These are phyloP conservation scores for Myoxocephalus aenaeus DNA, from an alignment of 2,797 vertebrate species.

Conservation along the genomic window DNA sequence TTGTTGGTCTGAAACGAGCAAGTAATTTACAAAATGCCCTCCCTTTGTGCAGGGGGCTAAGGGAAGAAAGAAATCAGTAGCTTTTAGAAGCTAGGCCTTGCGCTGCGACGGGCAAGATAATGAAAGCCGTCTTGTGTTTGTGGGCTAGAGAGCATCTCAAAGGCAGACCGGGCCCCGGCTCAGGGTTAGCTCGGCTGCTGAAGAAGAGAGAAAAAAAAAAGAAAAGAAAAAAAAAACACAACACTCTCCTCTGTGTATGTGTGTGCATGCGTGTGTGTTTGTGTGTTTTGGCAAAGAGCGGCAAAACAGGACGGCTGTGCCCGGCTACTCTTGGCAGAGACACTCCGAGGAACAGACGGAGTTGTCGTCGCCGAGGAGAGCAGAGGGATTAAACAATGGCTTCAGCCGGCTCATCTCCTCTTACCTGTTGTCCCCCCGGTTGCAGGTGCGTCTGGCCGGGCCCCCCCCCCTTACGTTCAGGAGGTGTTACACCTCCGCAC, in stretches of 20 bases:
- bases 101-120: conserved; percentile 98
- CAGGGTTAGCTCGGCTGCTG: conserved; percentile 90
- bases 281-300: conserved; percentile 93
- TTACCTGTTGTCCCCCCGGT: conserved; percentile 69
- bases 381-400: conserved; percentile 50
- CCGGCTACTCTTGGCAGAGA: conserved; percentile 75
- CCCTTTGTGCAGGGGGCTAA: conserved; percentile 99
- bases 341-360: conserved; percentile 71
- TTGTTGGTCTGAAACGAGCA: conserved; percentile 99
- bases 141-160: conserved; percentile 99
- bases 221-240: conserved; percentile 55
- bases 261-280: conserved; percentile 44
- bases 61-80: conserved; percentile 99
- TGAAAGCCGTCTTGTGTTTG: conserved; percentile 99
- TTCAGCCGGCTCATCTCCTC: conserved; percentile 36
- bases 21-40: conserved; percentile 99
- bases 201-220: conserved; percentile 59
- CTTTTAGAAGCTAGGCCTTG: conserved; percentile 99
- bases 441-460: conserved; percentile 59
- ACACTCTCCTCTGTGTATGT: conserved; percentile 68
- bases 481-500: conserved; percentile 30
- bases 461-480: background rate
- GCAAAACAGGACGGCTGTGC: conserved; percentile 80
- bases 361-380: conserved; percentile 68
- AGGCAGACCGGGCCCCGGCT: conserved; percentile 94